A percentile compares a stretch with the other conserved stretches of the same genome.
Conservation (phyloP, 2,113 vertebrate species). For the Cyphotilapia sp. region DNA sequence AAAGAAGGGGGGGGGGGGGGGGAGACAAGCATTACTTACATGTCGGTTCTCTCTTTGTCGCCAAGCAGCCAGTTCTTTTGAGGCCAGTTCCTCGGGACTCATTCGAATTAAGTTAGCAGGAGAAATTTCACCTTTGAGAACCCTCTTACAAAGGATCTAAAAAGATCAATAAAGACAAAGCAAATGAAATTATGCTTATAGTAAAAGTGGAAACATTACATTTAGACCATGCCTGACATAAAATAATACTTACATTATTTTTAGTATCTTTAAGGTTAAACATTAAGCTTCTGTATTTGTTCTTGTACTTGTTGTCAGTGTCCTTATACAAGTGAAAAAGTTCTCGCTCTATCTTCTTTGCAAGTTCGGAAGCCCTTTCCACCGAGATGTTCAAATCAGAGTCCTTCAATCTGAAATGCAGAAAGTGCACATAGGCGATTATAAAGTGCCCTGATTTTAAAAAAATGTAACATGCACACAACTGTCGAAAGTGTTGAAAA, state of each 20-base stretch:
- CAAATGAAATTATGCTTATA: not conserved
- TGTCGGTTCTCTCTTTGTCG: constrained; percentile 95
- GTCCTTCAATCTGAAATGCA: constrained; percentile 81
- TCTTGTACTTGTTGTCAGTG: constrained; percentile 97
- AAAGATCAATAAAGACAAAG: not conserved
- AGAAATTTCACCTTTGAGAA: constrained; percentile 92
- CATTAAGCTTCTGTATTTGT: constrained; percentile 96
- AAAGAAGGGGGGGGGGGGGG: too few species aligned
- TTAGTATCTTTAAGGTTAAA: constrained; percentile 98
- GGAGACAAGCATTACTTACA: constrained; percentile 68
- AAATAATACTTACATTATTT: constrained; percentile 83
- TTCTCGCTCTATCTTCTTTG: constrained; percentile 89
- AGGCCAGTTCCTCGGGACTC: constrained; percentile 96
- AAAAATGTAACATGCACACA: not conserved
- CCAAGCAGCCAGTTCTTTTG: constrained; percentile 97
- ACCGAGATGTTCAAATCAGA: constrained; percentile 85
- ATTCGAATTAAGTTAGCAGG: constrained; percentile 91
- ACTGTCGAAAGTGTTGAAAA: not conserved
- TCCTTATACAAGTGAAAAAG: constrained; percentile 94
- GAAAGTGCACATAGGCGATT: not conserved
- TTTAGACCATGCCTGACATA: not conserved
- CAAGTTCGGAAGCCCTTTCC: constrained; percentile 88
- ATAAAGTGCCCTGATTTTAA: not conserved
- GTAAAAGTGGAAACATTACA: not conserved
- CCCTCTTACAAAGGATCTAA: constrained; percentile 92